Conservation (phyloP, 2,113 vertebrate species). For the Nyctereutes procyonoides region DNA sequence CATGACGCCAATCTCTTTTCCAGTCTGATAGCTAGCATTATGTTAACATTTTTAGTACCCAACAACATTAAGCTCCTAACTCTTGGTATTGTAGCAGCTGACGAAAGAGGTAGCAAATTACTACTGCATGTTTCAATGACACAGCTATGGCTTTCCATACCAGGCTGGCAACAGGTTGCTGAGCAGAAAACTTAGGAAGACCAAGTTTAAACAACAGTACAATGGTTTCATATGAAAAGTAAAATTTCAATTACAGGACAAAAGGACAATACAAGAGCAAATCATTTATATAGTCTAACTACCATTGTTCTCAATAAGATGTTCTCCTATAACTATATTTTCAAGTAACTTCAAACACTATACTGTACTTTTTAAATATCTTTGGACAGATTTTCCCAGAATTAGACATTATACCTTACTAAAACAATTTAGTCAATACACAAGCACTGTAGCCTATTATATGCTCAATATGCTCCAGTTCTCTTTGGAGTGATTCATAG, state of each 20-base stretch:
- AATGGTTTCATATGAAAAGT: not conserved
- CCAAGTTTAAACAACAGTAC: not conserved
- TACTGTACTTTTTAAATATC: not conserved
- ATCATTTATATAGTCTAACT: not conserved
- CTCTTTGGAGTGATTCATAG: not conserved
- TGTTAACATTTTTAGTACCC: not conserved
- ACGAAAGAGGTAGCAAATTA: not conserved
- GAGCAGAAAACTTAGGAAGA: not conserved
- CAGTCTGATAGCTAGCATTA: not conserved
- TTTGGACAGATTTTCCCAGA: not conserved
- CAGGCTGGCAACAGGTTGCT: not conserved
- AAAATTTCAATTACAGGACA: not conserved
- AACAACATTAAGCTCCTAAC: not conserved
- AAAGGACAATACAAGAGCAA: not conserved
- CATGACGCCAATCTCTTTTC: not conserved
- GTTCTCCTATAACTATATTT: not conserved
- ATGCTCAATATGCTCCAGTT: not conserved
- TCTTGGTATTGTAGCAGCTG: not conserved
- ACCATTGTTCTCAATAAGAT: not conserved
- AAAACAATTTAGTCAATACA: not conserved
- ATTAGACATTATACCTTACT: not conserved
- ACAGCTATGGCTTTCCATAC: not conserved
- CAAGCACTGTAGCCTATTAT: not conserved
- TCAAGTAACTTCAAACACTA: not conserved
- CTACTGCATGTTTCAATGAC: not conserved